phyloP scores from a whole-genome alignment of 2,888 invertebrate species.

The Dugesia japonica region DNA sequence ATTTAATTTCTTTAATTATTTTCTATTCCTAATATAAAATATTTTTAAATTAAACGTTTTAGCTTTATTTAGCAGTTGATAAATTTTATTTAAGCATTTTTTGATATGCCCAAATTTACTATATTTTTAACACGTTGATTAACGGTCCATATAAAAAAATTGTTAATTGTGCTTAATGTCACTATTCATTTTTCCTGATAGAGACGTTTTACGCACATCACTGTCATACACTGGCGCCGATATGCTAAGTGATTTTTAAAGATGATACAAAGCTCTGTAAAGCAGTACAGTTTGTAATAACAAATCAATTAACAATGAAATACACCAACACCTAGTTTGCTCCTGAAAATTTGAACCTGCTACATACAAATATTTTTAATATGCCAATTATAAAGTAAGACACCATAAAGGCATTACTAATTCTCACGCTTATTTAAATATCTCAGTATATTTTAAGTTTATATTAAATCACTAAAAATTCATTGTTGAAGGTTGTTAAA shows the following conservation, averaged over 20 bases:
- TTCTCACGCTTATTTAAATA: constrained; percentile 15
- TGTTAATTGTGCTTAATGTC: background rate
- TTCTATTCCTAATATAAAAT: no score
- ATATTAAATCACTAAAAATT: no score
- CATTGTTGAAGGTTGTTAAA: no score
- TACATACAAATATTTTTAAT: constrained; percentile 8
- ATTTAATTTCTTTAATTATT: constrained; percentile 8
- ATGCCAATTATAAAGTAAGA: constrained; percentile 16
- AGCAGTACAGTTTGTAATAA: background rate
- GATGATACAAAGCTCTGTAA: constrained; percentile 8
- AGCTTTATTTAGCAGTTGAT: no score
- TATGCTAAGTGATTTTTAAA: constrained; percentile 10
- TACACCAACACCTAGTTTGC: constrained; percentile 6
- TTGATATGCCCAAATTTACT: no score
- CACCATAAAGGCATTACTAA: constrained; percentile 10
- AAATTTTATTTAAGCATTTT: no score
- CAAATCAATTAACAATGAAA: background rate
- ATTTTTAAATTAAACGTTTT: no score
- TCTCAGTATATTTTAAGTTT: background rate
- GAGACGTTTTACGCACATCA: background rate
- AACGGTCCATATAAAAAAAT: no score
- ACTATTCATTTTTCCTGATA: background rate
- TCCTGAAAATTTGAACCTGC: constrained; percentile 1
- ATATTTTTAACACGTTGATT: no score
- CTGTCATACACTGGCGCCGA: constrained; percentile 7